Evolutionary conservation across 2,113 vertebrate genomes (phyloP).

Genomic region (Tetrax tetrax): DNA sequence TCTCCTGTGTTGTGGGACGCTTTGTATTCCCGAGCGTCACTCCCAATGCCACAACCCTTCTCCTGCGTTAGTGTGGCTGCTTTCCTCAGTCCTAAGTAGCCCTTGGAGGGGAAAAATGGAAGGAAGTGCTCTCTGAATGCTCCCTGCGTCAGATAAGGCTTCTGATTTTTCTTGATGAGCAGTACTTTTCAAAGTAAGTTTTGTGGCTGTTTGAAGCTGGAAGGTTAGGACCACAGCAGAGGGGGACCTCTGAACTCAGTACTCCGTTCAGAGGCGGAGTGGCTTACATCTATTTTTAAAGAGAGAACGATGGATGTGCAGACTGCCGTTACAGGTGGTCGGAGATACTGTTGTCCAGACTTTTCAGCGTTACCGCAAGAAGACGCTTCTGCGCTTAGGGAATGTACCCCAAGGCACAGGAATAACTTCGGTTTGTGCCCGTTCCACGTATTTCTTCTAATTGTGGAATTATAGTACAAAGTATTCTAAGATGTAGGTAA

Average conservation of each 20-base stretch:
- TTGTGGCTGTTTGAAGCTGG: neutral
- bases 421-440: fast-evolving
- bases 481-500: neutral
- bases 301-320: neutral
- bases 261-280: neutral
- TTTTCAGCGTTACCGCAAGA: neutral
- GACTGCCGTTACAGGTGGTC: neutral
- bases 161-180: neutral
- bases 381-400: neutral
- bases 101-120: neutral
- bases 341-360: neutral
- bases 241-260: neutral
- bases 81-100: neutral
- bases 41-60: neutral
- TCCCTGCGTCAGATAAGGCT: neutral
- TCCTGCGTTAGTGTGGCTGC: neutral
- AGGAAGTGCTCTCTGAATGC: neutral
- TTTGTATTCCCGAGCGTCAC: neutral
- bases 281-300: neutral
- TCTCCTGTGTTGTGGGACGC: neutral
- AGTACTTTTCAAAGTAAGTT: neutral
- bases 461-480: neutral
- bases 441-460: neutral
- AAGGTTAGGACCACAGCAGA: neutral
- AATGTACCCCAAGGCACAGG: fast-evolving